Evolutionary conservation across 2,888 invertebrate species (phyloP).

Genomic region (Polydrusus tereticollis): DNA sequence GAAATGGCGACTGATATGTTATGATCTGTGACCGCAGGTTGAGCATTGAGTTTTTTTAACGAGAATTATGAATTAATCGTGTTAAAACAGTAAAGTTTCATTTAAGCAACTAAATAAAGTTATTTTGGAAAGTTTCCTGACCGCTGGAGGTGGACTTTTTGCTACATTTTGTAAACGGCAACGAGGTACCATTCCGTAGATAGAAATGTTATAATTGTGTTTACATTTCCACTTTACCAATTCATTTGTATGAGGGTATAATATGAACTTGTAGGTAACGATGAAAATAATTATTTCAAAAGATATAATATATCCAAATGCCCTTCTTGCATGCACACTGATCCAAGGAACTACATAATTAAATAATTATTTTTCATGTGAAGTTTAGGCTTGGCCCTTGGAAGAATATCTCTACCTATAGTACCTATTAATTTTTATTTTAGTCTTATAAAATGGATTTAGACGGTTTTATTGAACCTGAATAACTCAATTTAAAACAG

Average conservation of each 20-base stretch:
- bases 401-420: too few relatives aligned
- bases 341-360: too few relatives aligned
- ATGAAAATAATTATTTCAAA: not conserved
- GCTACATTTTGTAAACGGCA: conserved; percentile 18
- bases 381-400: too few relatives aligned
- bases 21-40: conserved; percentile 15
- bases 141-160: conserved; percentile 1
- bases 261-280: not conserved
- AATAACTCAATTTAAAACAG: too few relatives aligned
- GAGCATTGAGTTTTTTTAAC: conserved; percentile 8
- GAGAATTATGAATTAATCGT: conserved; percentile 12
- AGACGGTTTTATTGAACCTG: too few relatives aligned
- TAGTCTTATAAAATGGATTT: too few relatives aligned
- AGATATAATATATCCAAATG: not conserved
- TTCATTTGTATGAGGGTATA: too few relatives aligned
- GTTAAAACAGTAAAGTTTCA: not conserved
- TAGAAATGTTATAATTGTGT: conserved; percentile 34
- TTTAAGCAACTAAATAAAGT: not conserved
- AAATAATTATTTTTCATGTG: too few relatives aligned
- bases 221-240: conserved; percentile 27
- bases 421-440: too few relatives aligned
- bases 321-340: too few relatives aligned
- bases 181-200: conserved; percentile 31
- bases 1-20: conserved; percentile 35
- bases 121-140: not conserved